A percentile compares a stretch with the other conserved stretches of the same genome.
These are phyloP conservation scores for Streptopelia turtur DNA, from an alignment of 2,797 vertebrate genomes.

Conservation along the genomic window DNA sequence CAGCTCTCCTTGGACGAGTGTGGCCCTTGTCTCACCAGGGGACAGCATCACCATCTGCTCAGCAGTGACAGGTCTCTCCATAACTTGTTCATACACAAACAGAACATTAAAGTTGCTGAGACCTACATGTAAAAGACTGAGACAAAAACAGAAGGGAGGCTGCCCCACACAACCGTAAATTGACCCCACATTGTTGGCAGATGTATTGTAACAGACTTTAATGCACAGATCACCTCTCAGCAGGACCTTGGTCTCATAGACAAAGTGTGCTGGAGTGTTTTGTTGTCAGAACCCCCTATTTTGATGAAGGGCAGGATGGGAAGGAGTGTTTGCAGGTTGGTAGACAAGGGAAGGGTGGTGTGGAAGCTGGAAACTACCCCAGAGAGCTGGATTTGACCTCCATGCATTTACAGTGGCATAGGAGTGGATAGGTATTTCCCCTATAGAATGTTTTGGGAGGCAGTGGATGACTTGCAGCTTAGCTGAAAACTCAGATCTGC, in stretches of 20 bases:
- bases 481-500: not conserved
- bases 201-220: rapidly evolving
- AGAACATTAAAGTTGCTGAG: not conserved
- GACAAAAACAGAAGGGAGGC: not conserved
- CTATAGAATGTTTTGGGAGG: not conserved
- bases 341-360: not conserved
- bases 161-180: rapidly evolving
- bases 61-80: not conserved
- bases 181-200: not conserved
- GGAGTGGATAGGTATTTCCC: not conserved
- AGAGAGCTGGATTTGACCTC: not conserved
- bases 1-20: not conserved
- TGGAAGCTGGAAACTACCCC: not conserved
- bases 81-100: not conserved
- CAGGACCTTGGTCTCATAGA: not conserved
- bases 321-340: not conserved
- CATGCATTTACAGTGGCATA: not conserved
- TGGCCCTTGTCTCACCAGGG: not conserved
- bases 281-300: not conserved
- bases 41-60: not conserved
- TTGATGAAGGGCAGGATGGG: not conserved
- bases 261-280: not conserved
- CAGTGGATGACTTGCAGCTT: not conserved
- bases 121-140: not conserved
- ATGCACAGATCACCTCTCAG: rapidly evolving